A percentile compares a stretch with the other conserved stretches of the same genome.
Evolutionary conservation across 2,888 invertebrate genomes (phyloP).

Genomic region (Drosophila flavopinicola): DNA sequence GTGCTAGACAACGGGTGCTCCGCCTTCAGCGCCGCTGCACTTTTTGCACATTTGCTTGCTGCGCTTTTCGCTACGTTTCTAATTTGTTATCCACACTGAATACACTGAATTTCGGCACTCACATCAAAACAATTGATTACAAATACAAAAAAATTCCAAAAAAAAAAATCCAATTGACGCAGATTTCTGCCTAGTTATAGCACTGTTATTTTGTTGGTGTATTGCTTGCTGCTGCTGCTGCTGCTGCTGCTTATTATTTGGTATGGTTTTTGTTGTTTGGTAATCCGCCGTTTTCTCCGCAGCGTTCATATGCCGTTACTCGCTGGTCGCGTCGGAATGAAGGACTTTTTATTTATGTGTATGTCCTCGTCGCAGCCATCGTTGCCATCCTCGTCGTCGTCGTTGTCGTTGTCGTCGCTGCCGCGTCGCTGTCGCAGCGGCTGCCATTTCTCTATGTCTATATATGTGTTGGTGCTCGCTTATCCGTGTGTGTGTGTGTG

Average conservation of each 20-base stretch:
- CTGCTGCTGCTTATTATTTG: slow-evolving; percentile 20
- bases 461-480: too few species aligned
- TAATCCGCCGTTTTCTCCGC: slow-evolving; percentile 72
- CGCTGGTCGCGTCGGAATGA: slow-evolving; percentile 84
- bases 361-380: slow-evolving; percentile 74
- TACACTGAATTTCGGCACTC: too few species aligned
- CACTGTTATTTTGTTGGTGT: slow-evolving; percentile 20
- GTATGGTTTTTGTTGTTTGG: slow-evolving; percentile 43
- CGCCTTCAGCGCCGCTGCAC: slow-evolving; percentile 54
- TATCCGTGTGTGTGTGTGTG: too few species aligned
- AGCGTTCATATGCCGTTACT: slow-evolving; percentile 79
- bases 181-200: slow-evolving; percentile 1
- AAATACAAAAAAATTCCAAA: slow-evolving; percentile 39
- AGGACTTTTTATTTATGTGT: slow-evolving; percentile 85
- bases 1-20: slow-evolving; percentile 62
- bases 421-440: slow-evolving; percentile 45
- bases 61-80: slow-evolving; percentile 29
- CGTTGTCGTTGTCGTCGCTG: slow-evolving; percentile 35
- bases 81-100: slow-evolving; percentile 23
- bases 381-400: slow-evolving; percentile 64
- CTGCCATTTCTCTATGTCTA: slow-evolving; percentile 49
- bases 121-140: slow-evolving; percentile 63
- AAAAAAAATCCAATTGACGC: too few species aligned
- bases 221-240: too few species aligned
- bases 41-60: slow-evolving; percentile 60